These are phyloP conservation scores for Helleia helle DNA, from an alignment of 2,888 invertebrate genomes.

Conservation along the genomic window DNA sequence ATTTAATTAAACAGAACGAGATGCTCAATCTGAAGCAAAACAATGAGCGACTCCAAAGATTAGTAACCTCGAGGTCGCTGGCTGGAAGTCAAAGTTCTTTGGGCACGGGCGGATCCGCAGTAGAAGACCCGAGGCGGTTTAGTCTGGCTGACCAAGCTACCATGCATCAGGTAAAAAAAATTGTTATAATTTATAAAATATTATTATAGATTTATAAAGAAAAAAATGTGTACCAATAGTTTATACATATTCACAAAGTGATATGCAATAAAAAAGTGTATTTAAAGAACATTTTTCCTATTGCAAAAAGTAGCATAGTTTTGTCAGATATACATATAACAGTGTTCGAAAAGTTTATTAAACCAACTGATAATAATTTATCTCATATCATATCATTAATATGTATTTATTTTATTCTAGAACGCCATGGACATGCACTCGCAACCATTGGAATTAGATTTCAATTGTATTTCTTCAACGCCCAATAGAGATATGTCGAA, in stretches of 20 bases:
- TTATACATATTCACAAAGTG: no score
- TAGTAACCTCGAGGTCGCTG: slow-evolving; percentile 81
- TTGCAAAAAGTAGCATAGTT: no score
- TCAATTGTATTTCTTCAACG: slow-evolving; percentile 63
- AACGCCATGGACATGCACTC: slow-evolving; percentile 59
- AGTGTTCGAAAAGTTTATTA: no score
- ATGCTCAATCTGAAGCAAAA: slow-evolving; percentile 97
- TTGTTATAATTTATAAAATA: no score
- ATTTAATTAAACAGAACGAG: slow-evolving; percentile 79
- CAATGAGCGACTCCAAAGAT: slow-evolving; percentile 92
- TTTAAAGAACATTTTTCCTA: no score
- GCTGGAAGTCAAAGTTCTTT: slow-evolving; percentile 77
- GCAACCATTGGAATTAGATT: slow-evolving; percentile 62
- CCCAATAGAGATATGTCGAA: slow-evolving; percentile 60
- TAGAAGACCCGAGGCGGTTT: slow-evolving; percentile 73
- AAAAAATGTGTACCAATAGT: no score
- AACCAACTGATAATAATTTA: no score
- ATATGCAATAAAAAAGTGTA: no score
- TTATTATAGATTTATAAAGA: no score
- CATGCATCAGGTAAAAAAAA: slow-evolving; percentile 68
- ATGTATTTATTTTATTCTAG: slow-evolving; percentile 35
- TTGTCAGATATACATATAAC: no score
- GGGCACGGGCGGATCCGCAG: slow-evolving; percentile 61
- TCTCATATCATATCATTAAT: no score
- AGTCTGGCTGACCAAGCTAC: slow-evolving; percentile 74